Evolutionary conservation across 2,113 vertebrate genomes (phyloP).

Genomic region (Percina caprodes): DNA sequence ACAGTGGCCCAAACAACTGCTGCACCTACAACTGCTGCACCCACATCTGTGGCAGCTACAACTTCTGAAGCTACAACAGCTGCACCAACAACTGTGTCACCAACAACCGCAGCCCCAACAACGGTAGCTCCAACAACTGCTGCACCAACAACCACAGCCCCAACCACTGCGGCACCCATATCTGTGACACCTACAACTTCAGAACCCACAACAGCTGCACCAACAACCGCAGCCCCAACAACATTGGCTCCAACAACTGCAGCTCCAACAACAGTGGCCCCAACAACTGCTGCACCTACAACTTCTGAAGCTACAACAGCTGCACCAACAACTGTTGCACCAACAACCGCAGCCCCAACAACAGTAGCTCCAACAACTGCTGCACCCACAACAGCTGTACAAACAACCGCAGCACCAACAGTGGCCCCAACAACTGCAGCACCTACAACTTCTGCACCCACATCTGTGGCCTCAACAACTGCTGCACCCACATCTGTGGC

Average conservation of each 20-base stretch:
- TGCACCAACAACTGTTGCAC: neutral
- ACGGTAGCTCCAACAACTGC: rapidly evolving
- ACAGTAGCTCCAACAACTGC: neutral
- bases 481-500: too few species aligned
- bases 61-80: too few species aligned
- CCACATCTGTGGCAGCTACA: rapidly evolving
- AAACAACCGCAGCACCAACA: neutral
- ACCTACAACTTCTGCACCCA: too few species aligned
- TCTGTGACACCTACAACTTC: rapidly evolving
- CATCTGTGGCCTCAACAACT: too few species aligned
- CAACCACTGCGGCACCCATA: neutral
- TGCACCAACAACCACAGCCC: rapidly evolving
- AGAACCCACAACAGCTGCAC: neutral
- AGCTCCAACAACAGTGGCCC: rapidly evolving
- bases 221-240: neutral
- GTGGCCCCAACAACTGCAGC: too few species aligned
- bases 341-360: neutral
- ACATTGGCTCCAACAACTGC: too few species aligned
- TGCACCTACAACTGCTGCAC: neutral
- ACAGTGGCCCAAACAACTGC: neutral
- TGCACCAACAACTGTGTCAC: rapidly evolving
- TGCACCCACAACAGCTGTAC: too few species aligned
- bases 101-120: neutral
- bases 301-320: neutral
- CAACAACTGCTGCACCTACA: too few species aligned